A percentile compares a stretch with the other conserved stretches of the same genome.
Conservation (phyloP, 2,113 vertebrate species). For the Phoenicopterus ruber region DNA sequence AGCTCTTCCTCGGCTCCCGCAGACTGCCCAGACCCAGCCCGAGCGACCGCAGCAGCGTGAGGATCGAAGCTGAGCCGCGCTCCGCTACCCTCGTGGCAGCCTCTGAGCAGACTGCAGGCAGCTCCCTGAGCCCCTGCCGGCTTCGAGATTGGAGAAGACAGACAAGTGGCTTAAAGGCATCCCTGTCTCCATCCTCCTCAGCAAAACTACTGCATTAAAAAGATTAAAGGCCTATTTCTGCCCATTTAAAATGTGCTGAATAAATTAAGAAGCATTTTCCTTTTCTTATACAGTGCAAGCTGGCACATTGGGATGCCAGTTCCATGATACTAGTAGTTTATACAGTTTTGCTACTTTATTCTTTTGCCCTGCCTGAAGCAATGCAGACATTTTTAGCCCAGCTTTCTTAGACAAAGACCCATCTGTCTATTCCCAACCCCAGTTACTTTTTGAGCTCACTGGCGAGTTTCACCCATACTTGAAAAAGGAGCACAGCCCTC, state of each 20-base stretch:
- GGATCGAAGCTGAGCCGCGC: fast-evolving
- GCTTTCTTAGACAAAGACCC: neutral
- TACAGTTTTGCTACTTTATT: neutral
- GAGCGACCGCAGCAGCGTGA: fast-evolving
- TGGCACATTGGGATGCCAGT: neutral
- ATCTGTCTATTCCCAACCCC: neutral
- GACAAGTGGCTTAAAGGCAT: neutral
- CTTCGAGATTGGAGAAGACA: neutral
- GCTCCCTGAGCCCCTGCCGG: neutral
- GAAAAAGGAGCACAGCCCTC: neutral
- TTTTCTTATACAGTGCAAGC: neutral
- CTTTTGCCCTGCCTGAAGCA: neutral
- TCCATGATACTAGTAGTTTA: neutral
- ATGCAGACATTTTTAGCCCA: neutral
- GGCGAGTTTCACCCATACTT: fast-evolving
- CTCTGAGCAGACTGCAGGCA: neutral
- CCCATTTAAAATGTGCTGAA: neutral
- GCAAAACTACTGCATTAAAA: neutral
- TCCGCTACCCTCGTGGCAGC: fast-evolving
- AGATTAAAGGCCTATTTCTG: neutral
- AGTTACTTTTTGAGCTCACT: neutral
- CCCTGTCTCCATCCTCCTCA: neutral
- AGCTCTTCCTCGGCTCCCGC: neutral
- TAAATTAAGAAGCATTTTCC: neutral
- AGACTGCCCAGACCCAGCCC: neutral